Evolutionary conservation across 2,113 vertebrate species (phyloP).

Genomic region (Channa argus): DNA sequence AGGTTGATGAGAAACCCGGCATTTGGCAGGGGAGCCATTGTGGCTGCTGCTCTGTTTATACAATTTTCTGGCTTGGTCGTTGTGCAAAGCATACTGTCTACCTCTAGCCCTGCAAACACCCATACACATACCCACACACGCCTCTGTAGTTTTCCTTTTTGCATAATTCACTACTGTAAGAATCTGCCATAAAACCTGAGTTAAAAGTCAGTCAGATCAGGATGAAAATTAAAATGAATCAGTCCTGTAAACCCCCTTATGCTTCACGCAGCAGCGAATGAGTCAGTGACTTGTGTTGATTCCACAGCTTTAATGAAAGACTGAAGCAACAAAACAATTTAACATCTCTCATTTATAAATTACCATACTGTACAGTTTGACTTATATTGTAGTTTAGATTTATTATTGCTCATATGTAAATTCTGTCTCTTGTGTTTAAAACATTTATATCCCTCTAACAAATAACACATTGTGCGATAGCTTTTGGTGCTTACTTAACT

Average conservation of each 20-base stretch:
- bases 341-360: constrained; percentile 51
- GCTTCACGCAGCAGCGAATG: constrained; percentile 36
- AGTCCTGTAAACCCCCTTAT: constrained; percentile 53
- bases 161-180: constrained; percentile 37
- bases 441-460: too few relatives aligned
- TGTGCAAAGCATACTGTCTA: constrained; percentile 31
- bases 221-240: constrained; percentile 58
- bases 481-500: too few relatives aligned
- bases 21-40: constrained; percentile 61
- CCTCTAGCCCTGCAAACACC: constrained; percentile 34
- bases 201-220: constrained; percentile 53
- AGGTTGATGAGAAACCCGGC: constrained; percentile 71
- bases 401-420: too few relatives aligned
- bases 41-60: constrained; percentile 64
- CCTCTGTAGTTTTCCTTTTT: constrained; percentile 40
- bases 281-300: constrained; percentile 50
- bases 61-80: constrained; percentile 52
- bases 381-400: not conserved
- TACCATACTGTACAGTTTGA: not conserved
- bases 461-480: too few relatives aligned
- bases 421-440: too few relatives aligned
- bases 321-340: constrained; percentile 25
- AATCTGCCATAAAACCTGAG: constrained; percentile 34
- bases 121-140: constrained; percentile 12
- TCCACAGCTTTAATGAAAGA: constrained; percentile 32